These are phyloP conservation scores for Drosophila recens DNA, from an alignment of 2,888 invertebrate species.

Conservation along the genomic window DNA sequence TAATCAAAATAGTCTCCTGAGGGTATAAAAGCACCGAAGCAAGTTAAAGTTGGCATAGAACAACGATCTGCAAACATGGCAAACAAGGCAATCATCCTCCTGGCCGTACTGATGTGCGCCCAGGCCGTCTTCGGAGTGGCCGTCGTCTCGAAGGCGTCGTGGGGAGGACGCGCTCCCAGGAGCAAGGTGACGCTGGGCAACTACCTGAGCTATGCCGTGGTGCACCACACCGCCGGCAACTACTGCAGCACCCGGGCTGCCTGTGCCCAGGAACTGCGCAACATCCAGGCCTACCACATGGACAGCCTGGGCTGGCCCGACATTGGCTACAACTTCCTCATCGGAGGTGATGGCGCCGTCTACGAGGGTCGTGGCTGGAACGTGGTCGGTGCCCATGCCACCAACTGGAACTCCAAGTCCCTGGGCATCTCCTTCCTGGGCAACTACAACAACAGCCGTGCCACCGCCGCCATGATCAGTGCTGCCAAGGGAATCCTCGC, in stretches of 20 bases:
- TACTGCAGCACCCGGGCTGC: constrained; percentile 62
- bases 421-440: constrained; percentile 81
- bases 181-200: constrained; percentile 47
- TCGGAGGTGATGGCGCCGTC: constrained; percentile 78
- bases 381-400: constrained; percentile 73
- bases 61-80: constrained; percentile 50
- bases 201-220: constrained; percentile 57
- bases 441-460: constrained; percentile 60
- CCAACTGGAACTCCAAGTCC: constrained; percentile 73
- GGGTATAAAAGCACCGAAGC: constrained; percentile 25
- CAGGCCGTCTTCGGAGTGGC: constrained; percentile 53
- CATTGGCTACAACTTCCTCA: constrained; percentile 78
- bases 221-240: constrained; percentile 73
- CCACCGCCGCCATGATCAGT: constrained; percentile 61
- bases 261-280: constrained; percentile 66
- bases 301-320: constrained; percentile 70
- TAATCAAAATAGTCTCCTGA: too few relatives aligned
- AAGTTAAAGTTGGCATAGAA: background rate
- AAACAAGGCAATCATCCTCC: constrained; percentile 53
- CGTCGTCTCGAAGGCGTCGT: constrained; percentile 61
- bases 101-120: constrained; percentile 53
- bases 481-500: constrained; percentile 69
- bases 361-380: constrained; percentile 80
- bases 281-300: constrained; percentile 78
- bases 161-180: constrained; percentile 73